These are phyloP conservation scores for Tachina lurida DNA, from an alignment of 2,888 invertebrate species.

Conservation along the genomic window DNA sequence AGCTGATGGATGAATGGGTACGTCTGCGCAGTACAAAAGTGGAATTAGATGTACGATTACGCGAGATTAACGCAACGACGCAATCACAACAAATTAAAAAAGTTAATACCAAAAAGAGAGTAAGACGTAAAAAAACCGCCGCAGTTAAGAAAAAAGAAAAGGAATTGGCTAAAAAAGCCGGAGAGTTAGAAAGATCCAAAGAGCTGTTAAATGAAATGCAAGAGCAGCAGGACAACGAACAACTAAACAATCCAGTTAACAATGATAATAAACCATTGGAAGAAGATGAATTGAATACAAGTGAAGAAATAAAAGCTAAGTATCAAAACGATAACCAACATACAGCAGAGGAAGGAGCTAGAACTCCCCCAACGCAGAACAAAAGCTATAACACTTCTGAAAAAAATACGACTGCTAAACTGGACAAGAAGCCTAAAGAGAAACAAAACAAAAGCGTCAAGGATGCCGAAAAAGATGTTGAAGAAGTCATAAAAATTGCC, in stretches of 20 bases:
- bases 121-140: slow-evolving; percentile 69
- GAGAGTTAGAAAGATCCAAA: slow-evolving; percentile 46
- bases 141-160: slow-evolving; percentile 67
- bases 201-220: not conserved
- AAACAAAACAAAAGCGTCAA: not conserved
- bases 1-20: slow-evolving; percentile 77
- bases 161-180: slow-evolving; percentile 58
- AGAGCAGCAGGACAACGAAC: not conserved
- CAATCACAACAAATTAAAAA: slow-evolving; percentile 57
- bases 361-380: slow-evolving; percentile 76
- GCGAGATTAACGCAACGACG: slow-evolving; percentile 77
- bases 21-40: slow-evolving; percentile 74
- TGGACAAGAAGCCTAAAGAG: not conserved
- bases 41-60: slow-evolving; percentile 80
- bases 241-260: not conserved
- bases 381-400: not conserved
- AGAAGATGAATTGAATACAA: slow-evolving; percentile 38
- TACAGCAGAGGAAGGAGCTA: not conserved
- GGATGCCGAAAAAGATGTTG: not conserved
- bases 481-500: not conserved
- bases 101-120: slow-evolving; percentile 66
- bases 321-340: slow-evolving; percentile 29
- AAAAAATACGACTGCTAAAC: not conserved
- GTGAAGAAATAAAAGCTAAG: not conserved
- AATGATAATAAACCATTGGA: not conserved